Evolutionary conservation across 30 jellyfish, hydroid and myxozoan species (phyloP), one percentile per base, ranked within the genome.

Genomic region (Aurelia aurita complex sp. Pacific): DNA sequence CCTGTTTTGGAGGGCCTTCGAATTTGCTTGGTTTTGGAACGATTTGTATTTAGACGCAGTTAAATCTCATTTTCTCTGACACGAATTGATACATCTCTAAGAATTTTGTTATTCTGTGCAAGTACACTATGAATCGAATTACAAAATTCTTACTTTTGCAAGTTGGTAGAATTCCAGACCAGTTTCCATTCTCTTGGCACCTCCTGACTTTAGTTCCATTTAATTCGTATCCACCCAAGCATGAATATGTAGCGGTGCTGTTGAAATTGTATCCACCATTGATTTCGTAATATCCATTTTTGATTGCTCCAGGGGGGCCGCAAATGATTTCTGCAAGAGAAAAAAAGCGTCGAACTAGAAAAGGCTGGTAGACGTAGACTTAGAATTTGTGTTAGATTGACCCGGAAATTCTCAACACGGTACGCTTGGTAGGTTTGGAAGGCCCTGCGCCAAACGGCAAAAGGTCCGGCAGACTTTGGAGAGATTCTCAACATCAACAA

Each of bases 101-200:
- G 50, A 38, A 5, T 38, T 2, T 38, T 38, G 50, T 38, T 38
- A 38, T 38, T 38, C 5, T 38, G 5, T 38, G 5, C 50, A 38
- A 38, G 50, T 6, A 43, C 57, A 46, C 13, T 0, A 0, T 46
- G 14, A 14, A 46, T 46, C 57, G 8, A 46, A 46, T 46, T 46
- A 46, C 1, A 46, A 46, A 46, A 46, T 7, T 46, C 91, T 76
- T 69, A 92, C 98, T 70, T 73, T 3, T 78, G 84, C 98, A 92
- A 23, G 46, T 87, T 68, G 97, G 95, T 12, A 29, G 74, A 23
- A 57, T 40, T 18, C 96, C 97, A n/a, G 91, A 66, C 98, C 98
- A 92, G 38, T 66, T 68, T 64, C 88, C 85, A 42, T 82, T 81
- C 14, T 67, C 61, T 76, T 85, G 97, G 67, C 97, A 91, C 10